A percentile compares a stretch with the other conserved stretches of the same genome.
Evolutionary conservation across 2,113 vertebrate species (phyloP).

Genomic region (Passer domesticus): DNA sequence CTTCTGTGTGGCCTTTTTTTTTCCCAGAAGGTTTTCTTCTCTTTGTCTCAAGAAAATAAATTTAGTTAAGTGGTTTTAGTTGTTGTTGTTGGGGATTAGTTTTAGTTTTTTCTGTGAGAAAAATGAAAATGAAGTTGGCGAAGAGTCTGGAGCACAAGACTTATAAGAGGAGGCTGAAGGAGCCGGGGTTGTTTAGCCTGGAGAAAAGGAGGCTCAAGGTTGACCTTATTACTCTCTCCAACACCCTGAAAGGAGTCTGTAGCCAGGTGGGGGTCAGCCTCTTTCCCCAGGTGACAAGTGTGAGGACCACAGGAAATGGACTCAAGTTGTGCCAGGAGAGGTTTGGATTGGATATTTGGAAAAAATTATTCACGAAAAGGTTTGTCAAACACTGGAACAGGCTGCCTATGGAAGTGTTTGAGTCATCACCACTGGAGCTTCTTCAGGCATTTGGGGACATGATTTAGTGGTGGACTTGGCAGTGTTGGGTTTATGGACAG

Average conservation of each 20-base stretch:
- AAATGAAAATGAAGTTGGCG: neutral
- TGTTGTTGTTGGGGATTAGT: neutral
- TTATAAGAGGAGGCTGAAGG: neutral
- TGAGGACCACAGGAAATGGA: neutral
- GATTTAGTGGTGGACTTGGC: neutral
- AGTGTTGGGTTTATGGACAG: neutral
- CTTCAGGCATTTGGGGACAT: neutral
- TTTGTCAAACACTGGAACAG: neutral
- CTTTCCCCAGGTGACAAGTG: neutral
- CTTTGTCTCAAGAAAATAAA: neutral
- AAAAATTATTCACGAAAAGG: neutral
- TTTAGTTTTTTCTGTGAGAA: neutral
- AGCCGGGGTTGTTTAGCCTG: neutral
- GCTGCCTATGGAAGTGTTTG: neutral
- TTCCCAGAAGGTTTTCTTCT: neutral
- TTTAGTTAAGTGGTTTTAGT: neutral
- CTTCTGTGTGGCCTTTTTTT: neutral
- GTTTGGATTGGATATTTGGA: neutral
- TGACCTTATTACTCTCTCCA: neutral
- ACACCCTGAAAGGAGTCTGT: neutral
- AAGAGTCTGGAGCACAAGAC: no score
- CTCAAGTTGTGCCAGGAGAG: neutral
- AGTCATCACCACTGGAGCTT: neutral
- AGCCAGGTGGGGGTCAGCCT: fast-evolving
- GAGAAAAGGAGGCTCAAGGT: neutral